phyloP scores from a whole-genome alignment of 1,140 invertebrate species.

The Galendromus occidentalis region DNA sequence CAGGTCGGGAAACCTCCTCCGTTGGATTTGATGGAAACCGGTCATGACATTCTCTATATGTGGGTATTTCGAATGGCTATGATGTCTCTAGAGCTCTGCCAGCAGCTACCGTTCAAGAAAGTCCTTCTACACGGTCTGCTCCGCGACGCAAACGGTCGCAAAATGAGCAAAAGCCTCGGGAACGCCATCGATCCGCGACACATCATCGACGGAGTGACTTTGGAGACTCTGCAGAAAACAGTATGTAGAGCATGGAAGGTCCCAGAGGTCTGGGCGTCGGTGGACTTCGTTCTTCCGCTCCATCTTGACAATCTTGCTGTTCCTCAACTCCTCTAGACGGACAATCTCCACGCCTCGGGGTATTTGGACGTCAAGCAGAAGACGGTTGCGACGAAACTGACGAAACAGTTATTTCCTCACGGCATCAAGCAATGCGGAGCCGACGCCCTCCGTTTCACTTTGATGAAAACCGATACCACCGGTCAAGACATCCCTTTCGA shows the following conservation, averaged over 20 bases:
- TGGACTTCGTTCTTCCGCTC: too few species aligned
- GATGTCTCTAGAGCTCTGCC: constrained; percentile 69
- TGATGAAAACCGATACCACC: constrained; percentile 77
- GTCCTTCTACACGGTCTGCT: constrained; percentile 74
- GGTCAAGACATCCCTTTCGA: constrained; percentile 82
- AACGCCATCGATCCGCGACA: constrained; percentile 97
- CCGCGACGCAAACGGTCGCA: constrained; percentile 88
- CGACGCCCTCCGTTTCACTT: constrained; percentile 84
- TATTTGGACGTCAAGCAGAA: constrained; percentile 79
- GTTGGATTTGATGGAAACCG: constrained; percentile 81
- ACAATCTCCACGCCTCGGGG: constrained; percentile 40
- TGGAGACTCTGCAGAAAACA: constrained; percentile 37
- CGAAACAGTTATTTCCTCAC: constrained; percentile 83
- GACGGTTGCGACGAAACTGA: constrained; percentile 56
- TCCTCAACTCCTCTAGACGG: background rate
- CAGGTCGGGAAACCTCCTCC: constrained; percentile 57
- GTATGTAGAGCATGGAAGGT: background rate
- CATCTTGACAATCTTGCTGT: too few species aligned
- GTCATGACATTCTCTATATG: constrained; percentile 97
- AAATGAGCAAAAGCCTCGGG: constrained; percentile 97
- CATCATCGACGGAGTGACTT: constrained; percentile 69
- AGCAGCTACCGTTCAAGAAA: constrained; percentile 76
- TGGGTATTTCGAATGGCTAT: constrained; percentile 99
- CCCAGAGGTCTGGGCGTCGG: too few species aligned
- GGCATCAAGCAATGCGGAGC: constrained; percentile 98